phyloP scores from a whole-genome alignment of 2,113 vertebrate genomes.

The Melanotaenia duboulayi region DNA sequence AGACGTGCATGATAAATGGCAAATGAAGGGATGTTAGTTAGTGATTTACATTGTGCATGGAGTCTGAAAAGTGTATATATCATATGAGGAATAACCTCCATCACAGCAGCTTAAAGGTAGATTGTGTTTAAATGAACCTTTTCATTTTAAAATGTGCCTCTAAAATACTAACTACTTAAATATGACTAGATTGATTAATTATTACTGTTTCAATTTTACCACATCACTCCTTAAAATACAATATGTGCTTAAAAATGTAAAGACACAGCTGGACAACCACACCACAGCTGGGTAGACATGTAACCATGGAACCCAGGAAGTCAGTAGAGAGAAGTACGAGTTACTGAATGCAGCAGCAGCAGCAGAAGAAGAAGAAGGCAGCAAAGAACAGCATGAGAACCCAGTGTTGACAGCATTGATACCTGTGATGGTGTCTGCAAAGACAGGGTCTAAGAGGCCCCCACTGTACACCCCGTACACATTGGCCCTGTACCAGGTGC shows the following conservation, averaged over 20 bases:
- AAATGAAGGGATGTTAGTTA: constrained; percentile 22
- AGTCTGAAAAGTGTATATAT: constrained; percentile 17
- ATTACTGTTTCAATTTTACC: too few species aligned
- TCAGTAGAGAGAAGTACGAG: constrained; percentile 8
- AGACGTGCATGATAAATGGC: constrained; percentile 26
- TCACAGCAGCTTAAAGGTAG: background rate
- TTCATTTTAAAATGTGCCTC: too few species aligned
- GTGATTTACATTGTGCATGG: constrained; percentile 31
- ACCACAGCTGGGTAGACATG: too few species aligned
- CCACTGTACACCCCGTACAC: constrained; percentile 85
- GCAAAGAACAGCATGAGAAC: constrained; percentile 36
- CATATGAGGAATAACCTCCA: constrained; percentile 15
- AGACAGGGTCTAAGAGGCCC: constrained; percentile 82
- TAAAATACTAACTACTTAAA: too few species aligned
- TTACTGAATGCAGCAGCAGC: too few species aligned
- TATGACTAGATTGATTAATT: too few species aligned
- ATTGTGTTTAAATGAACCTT: too few species aligned
- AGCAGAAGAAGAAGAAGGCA: constrained; percentile 45
- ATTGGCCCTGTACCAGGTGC: constrained; percentile 86
- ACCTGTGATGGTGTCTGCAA: constrained; percentile 88
- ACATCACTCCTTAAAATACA: too few species aligned
- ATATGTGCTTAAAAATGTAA: too few species aligned
- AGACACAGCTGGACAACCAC: too few species aligned
- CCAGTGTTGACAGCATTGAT: constrained; percentile 48
- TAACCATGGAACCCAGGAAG: background rate